phyloP scores from a whole-genome alignment of 1,140 invertebrate genomes.

The Dysdera silvatica region DNA sequence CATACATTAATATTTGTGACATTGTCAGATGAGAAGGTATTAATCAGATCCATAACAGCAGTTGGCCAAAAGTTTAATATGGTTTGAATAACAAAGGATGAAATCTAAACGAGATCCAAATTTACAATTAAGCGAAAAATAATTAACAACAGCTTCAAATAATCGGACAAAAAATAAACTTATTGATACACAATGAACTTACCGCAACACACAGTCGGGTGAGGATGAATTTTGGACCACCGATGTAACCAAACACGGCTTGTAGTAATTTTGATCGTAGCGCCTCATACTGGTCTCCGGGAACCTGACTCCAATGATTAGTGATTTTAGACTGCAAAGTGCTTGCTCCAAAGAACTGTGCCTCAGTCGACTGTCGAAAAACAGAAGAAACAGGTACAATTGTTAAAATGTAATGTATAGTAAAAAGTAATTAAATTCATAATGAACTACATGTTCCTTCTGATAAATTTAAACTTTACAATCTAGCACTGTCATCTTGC shows the following conservation, averaged over 20 bases:
- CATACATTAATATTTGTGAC: slow-evolving; percentile 42
- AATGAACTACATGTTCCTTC: too few species aligned
- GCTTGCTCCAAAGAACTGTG: slow-evolving; percentile 86
- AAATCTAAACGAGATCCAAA: slow-evolving; percentile 49
- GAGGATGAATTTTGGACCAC: slow-evolving; percentile 64
- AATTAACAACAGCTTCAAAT: too few species aligned
- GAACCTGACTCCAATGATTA: slow-evolving; percentile 75
- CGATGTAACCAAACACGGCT: slow-evolving; percentile 59
- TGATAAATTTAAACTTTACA: too few species aligned
- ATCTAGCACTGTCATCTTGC: too few species aligned
- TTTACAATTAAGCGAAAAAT: slow-evolving; percentile 18
- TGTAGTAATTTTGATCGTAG: slow-evolving; percentile 67
- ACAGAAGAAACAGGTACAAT: slow-evolving; percentile 33
- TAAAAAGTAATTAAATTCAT: too few species aligned
- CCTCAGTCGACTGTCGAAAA: slow-evolving; percentile 60
- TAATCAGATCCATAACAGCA: slow-evolving; percentile 56
- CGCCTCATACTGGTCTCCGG: slow-evolving; percentile 61
- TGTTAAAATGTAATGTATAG: too few species aligned
- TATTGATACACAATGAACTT: slow-evolving; percentile 41
- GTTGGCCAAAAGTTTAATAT: slow-evolving; percentile 55
- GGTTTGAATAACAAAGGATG: slow-evolving; percentile 58
- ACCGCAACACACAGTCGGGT: slow-evolving; percentile 79
- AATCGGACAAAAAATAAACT: too few species aligned
- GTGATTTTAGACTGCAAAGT: slow-evolving; percentile 78
- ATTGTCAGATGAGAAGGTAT: slow-evolving; percentile 55